Evolutionary conservation across 2,113 vertebrate genomes (phyloP).

Genomic region (Pogona vitticeps): DNA sequence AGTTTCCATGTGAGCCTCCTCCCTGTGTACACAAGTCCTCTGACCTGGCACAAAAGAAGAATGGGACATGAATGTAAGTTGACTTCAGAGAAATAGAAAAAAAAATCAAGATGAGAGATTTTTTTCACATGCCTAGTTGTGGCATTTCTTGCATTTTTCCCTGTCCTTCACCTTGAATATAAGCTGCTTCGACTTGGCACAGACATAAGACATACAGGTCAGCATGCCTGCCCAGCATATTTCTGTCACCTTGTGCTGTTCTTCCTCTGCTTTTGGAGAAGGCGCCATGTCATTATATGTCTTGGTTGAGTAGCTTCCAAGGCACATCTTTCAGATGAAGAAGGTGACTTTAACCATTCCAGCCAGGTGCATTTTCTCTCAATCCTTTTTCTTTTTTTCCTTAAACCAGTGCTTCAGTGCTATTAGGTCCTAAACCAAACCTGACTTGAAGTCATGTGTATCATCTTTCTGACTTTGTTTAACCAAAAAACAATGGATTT

Average conservation of each 20-base stretch:
- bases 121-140: no score
- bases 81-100: no score
- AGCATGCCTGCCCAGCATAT: rapidly evolving
- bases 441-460: neutral
- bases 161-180: neutral
- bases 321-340: rapidly evolving
- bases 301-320: conserved; percentile 4
- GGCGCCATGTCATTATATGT: neutral
- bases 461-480: neutral
- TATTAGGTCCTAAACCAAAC: neutral
- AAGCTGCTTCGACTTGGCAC: neutral
- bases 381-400: no score
- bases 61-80: no score
- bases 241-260: rapidly evolving
- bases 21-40: no score
- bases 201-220: neutral
- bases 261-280: neutral
- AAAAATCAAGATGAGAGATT: no score
- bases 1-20: no score
- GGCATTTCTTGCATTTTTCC: neutral
- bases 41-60: no score
- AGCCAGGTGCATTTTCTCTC: neutral
- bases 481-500: neutral
- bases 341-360: conserved; percentile 11
- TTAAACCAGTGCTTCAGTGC: rapidly evolving